These are phyloP conservation scores for Cyclura pinguis DNA, from an alignment of 2,797 vertebrate genomes.

Conservation along the genomic window DNA sequence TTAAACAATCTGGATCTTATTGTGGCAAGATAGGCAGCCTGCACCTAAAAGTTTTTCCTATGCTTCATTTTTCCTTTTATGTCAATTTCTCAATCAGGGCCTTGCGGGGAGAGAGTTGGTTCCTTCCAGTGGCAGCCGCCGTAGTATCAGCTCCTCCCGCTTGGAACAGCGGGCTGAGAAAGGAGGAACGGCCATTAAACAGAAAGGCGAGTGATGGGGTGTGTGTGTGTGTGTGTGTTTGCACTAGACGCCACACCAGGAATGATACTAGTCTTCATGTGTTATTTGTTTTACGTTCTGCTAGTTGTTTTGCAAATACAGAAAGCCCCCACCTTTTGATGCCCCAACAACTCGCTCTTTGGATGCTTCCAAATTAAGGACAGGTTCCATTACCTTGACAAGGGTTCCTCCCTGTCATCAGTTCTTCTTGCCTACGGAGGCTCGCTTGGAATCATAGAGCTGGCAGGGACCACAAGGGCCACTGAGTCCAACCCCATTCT, in stretches of 20 bases:
- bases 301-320: not conserved
- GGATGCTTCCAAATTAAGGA: too few species aligned
- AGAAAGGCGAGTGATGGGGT: constrained; percentile 77
- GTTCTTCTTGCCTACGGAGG: too few species aligned
- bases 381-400: too few species aligned
- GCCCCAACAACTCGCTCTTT: too few species aligned
- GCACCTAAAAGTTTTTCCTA: not conserved
- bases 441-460: too few species aligned
- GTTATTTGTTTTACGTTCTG: not conserved
- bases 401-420: too few species aligned
- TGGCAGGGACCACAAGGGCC: too few species aligned
- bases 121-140: not conserved
- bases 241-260: not conserved
- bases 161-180: constrained; percentile 63
- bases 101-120: not conserved
- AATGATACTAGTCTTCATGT: not conserved
- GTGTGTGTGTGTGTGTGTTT: constrained; percentile 72
- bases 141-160: constrained; percentile 45
- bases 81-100: not conserved
- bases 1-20: too few species aligned
- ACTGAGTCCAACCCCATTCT: too few species aligned
- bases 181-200: constrained; percentile 76
- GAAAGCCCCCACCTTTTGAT: too few species aligned
- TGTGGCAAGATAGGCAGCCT: not conserved
- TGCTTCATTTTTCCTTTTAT: too few species aligned